Base-by-base conservation (phyloP, 2,113 vertebrate genomes). In the Fukomys damarensis region DNA sequence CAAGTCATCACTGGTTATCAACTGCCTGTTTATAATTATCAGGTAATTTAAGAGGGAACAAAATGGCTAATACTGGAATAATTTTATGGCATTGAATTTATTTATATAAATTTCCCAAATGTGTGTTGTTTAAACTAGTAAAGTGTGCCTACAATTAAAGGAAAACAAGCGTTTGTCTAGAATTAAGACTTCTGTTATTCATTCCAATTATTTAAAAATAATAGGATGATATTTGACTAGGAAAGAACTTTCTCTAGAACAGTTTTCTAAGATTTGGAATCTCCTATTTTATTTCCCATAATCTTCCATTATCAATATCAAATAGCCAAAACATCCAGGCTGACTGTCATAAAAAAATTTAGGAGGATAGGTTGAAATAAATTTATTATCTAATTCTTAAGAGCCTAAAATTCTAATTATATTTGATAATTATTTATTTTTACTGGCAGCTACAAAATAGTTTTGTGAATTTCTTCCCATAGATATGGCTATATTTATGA, bases 1-100 rank as follows among this genome's bases (percentile, higher is more conserved):
- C 99, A 99, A 54, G 99, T 99, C 92, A 98, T 99, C 98, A 99
- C 99, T 59, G 99, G 99, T 63, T 99, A 99, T 85, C 92, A 99
- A n/a, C 98, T 98, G 96, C 99, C 99, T 4, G 56, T 99, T 43
- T 99, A 99, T 89, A 97, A 98, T 93, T 99, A 99, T 89, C 99
- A 99, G 99, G 99, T 99, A 98, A 95, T 82, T 95, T 90, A 94
- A 87, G 28, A 92, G n/a, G 19, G 10, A 88, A 56, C 30, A 91
- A 83, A 87, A 80, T 88, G 11, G 66, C 43, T 83, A 96, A 63
- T 13, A 54, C 83, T 54, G 63, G 26, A 68, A 74, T 91, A 56
- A 59, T 93, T 41, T 14, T 72, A 11, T 85, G 12, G 24, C 1
- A 0, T 86, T 87, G 32, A 24, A 56, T 52, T 92, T 56, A 46